Evolutionary conservation across 1,140 invertebrate genomes (phyloP).

Genomic region (silkworm (Bombyx mori)): DNA sequence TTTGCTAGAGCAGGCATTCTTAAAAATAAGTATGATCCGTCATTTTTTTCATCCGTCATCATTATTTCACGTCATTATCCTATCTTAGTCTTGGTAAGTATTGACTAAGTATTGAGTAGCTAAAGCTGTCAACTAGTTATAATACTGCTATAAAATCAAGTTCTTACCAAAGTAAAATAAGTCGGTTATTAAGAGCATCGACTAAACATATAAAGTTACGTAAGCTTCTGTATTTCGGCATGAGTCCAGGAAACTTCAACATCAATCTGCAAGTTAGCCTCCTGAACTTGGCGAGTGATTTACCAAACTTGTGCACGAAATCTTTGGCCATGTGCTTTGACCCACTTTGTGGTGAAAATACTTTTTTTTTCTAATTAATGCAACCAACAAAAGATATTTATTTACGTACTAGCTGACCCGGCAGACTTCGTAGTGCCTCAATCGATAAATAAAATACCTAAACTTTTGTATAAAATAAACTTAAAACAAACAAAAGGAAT

Average conservation of each 20-base stretch:
- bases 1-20: too few relatives aligned
- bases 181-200: conserved; percentile 36
- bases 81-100: not conserved
- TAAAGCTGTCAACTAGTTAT: not conserved
- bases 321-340: conserved; percentile 29
- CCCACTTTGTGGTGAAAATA: too few relatives aligned
- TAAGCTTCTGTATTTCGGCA: conserved; percentile 41
- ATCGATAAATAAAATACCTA: too few relatives aligned
- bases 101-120: not conserved
- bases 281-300: conserved; percentile 55
- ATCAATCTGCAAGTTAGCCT: conserved; percentile 38
- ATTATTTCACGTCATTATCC: too few relatives aligned
- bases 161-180: conserved; percentile 20
- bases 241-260: conserved; percentile 44
- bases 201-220: conserved; percentile 45
- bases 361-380: too few relatives aligned
- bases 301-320: conserved; percentile 46
- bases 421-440: too few relatives aligned
- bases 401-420: too few relatives aligned
- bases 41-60: too few relatives aligned
- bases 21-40: too few relatives aligned
- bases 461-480: too few relatives aligned
- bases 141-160: not conserved
- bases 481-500: too few relatives aligned
- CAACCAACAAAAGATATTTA: too few relatives aligned